Evolutionary conservation across 2,113 vertebrate genomes (phyloP), one percentile per base, ranked within the genome.

Genomic region (Crotalus tigris): DNA sequence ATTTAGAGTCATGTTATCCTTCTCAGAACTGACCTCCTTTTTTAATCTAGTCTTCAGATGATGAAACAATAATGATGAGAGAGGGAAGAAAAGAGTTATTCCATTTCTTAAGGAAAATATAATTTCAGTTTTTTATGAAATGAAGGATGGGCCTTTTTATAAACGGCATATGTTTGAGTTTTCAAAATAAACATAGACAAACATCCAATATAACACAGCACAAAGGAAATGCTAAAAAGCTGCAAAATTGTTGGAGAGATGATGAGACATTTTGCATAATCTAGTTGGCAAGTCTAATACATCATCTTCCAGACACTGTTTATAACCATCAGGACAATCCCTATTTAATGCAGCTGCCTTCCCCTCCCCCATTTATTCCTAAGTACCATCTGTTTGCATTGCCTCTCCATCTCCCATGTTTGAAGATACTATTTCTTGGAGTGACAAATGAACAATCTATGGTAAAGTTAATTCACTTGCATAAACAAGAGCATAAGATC

Each of bases 361-460:
- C 29, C 5, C 29, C 29, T 69, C 64, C 59, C n/a, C 24, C 96
- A 95, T 95, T 95, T 94, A 94, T 88, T 92, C 94, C 49, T 93
- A 91, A 91, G 46, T 19, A 51, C 95, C 97, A 97, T 97, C 97
- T 97, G 97, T 96, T 95, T 94, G 90, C 92, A 39, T 95, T 55
- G 90, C 92, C 93, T 29, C 94, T 94, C 91, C 49, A 53, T 91
- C 92, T 69, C 0, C 46, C 95, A 87, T 93, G 93, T 96, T 96
- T 94, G 0, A 93, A 94, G 92, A 2, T 0, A 87, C 94, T 59
- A 93, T 93, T 94, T 96, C 95, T 96, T 95, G 33, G 95, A 95
- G 96, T 97, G 96, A 98, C 97, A 98, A 97, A 97, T 97, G 97
- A 98, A 95, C 97, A 97, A 96, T 96, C 91, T 97, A 95, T 97